These are phyloP conservation scores for Harpalus rubripes DNA, from an alignment of 2,888 invertebrate species.

Conservation along the genomic window DNA sequence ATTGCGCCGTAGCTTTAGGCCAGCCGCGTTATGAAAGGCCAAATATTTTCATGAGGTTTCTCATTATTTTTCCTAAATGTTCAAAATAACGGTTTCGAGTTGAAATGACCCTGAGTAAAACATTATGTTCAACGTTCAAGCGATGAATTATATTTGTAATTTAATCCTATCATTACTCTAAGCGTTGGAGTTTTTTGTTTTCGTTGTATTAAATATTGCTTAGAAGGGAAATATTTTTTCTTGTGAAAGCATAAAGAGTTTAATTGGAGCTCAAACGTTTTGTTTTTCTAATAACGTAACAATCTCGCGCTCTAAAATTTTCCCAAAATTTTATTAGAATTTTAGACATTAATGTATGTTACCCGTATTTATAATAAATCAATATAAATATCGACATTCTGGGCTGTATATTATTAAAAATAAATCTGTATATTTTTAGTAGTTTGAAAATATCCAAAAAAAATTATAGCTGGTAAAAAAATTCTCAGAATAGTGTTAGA, in stretches of 20 bases:
- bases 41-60: slow-evolving; percentile 19
- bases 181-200: not conserved
- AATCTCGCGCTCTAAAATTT: too few relatives aligned
- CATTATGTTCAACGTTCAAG: not conserved
- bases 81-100: slow-evolving; percentile 27
- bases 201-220: not conserved
- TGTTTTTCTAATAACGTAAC: too few relatives aligned
- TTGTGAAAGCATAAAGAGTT: not conserved
- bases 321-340: too few relatives aligned
- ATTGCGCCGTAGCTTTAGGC: not conserved
- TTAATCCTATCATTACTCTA: not conserved
- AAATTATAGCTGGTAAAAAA: too few relatives aligned
- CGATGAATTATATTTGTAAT: not conserved
- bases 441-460: too few relatives aligned
- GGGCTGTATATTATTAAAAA: too few relatives aligned
- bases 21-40: not conserved
- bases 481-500: too few relatives aligned
- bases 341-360: too few relatives aligned
- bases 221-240: not conserved
- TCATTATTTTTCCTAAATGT: slow-evolving; percentile 37
- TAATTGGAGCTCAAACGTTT: too few relatives aligned
- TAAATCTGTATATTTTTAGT: too few relatives aligned
- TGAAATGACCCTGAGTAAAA: slow-evolving; percentile 9
- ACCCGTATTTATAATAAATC: too few relatives aligned
- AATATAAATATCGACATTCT: too few relatives aligned